phyloP scores from a whole-genome alignment of 2,888 invertebrate genomes.

The Pristionchus entomophagus region DNA sequence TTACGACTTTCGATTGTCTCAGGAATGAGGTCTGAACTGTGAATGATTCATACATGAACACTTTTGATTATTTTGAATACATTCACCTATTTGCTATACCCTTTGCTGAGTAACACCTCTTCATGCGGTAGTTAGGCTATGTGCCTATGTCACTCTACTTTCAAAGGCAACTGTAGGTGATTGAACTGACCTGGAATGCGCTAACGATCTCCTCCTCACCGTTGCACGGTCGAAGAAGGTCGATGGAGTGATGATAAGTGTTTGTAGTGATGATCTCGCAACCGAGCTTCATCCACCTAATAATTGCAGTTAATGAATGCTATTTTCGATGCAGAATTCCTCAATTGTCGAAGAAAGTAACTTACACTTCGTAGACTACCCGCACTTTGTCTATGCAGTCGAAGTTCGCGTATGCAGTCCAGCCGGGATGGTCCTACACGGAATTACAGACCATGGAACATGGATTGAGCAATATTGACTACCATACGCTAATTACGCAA shows the following conservation, averaged over 20 bases:
- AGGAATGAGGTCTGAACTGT: no score
- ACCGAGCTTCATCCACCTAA: not conserved
- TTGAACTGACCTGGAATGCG: no score
- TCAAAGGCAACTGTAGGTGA: no score
- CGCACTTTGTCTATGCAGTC: not conserved
- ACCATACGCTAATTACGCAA: no score
- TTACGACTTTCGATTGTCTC: no score
- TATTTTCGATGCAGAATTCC: not conserved
- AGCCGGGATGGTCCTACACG: not conserved
- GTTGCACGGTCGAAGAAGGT: not conserved
- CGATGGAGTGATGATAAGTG: not conserved
- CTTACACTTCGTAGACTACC: not conserved
- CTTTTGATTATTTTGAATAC: no score
- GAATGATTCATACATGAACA: not conserved
- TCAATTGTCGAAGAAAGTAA: not conserved
- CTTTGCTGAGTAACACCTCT: no score
- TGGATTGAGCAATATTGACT: no score
- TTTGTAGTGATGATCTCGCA: conserved; percentile 15
- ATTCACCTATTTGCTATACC: not conserved
- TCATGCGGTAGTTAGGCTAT: no score
- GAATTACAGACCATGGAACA: no score
- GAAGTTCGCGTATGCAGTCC: conserved; percentile 29
- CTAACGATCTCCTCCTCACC: not conserved
- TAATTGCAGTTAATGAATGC: not conserved
- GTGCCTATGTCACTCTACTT: no score